A percentile compares a stretch with the other conserved stretches of the same genome.
Evolutionary conservation across 92 coral and sea anemone species (phyloP).

Genomic region (Epizoanthus illoricatus): DNA sequence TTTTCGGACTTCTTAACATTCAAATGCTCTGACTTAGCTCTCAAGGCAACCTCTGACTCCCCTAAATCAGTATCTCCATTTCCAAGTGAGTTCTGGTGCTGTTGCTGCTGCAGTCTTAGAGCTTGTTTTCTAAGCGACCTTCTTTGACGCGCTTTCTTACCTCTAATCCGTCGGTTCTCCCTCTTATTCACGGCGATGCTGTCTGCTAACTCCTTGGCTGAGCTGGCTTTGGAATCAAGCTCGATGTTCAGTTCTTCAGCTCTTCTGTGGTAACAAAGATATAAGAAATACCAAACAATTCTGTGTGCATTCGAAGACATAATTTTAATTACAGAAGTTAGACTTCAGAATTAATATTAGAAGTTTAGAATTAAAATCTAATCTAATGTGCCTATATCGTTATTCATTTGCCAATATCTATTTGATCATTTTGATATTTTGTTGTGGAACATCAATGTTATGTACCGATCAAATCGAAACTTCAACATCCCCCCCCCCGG

Average conservation of each 20-base stretch:
- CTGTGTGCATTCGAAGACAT: too few relatives aligned
- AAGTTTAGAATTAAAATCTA: too few relatives aligned
- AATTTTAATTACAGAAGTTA: too few relatives aligned
- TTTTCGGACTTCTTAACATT: not conserved
- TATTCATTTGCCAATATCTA: too few relatives aligned
- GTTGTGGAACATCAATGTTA: too few relatives aligned
- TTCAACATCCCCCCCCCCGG: too few relatives aligned
- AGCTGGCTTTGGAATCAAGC: constrained; percentile 11
- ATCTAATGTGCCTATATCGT: too few relatives aligned
- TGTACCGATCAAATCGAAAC: too few relatives aligned
- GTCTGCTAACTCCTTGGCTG: constrained; percentile 26
- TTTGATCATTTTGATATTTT: too few relatives aligned
- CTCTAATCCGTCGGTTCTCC: constrained; percentile 21
- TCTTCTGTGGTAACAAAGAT: constrained; percentile 11
- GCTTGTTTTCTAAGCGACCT: constrained; percentile 20
- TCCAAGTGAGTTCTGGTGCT: not conserved
- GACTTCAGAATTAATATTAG: too few relatives aligned
- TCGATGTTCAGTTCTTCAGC: constrained; percentile 37
- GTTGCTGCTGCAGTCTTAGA: constrained; percentile 4
- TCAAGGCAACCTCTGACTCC: not conserved
- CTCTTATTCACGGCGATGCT: constrained; percentile 23
- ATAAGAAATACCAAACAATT: not conserved
- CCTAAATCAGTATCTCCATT: not conserved
- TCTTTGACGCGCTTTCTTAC: constrained; percentile 14
- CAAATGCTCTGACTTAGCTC: not conserved